A percentile compares a stretch with the other conserved stretches of the same genome.
Conservation (phyloP, 2,888 invertebrate species). For the Epinotia demarniana region DNA sequence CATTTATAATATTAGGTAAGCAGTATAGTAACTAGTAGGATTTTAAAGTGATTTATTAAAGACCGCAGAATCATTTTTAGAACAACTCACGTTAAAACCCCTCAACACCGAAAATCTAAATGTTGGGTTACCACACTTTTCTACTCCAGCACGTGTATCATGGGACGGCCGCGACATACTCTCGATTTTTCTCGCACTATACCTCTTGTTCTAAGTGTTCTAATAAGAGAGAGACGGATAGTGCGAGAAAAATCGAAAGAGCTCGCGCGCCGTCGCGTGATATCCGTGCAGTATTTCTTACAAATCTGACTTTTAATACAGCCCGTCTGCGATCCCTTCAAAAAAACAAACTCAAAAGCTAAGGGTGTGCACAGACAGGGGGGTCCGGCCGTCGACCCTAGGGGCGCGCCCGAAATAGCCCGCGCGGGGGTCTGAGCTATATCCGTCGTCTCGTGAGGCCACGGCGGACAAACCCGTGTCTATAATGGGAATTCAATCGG, state of each 20-base stretch:
- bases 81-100: background rate
- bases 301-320: background rate
- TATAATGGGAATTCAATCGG: constrained; percentile 3
- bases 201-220: no score
- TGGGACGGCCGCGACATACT: no score
- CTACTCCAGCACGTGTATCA: no score
- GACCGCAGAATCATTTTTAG: background rate
- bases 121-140: constrained; percentile 4
- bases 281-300: no score
- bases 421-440: constrained; percentile 61
- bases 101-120: background rate
- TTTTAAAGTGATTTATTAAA: no score
- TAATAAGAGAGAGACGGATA: no score
- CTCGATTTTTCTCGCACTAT: no score
- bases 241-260: no score
- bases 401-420: constrained; percentile 66
- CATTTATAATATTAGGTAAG: no score
- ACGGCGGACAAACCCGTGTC: constrained; percentile 11
- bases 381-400: constrained; percentile 60
- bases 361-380: constrained; percentile 30
- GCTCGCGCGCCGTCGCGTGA: no score
- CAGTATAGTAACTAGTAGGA: no score
- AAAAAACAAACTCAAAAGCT: constrained; percentile 29
- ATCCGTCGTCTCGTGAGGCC: constrained; percentile 16
- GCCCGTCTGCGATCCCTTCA: constrained; percentile 13